These are phyloP conservation scores for Pollicipes pollicipes DNA, from an alignment of 1,140 invertebrate species.

Conservation along the genomic window DNA sequence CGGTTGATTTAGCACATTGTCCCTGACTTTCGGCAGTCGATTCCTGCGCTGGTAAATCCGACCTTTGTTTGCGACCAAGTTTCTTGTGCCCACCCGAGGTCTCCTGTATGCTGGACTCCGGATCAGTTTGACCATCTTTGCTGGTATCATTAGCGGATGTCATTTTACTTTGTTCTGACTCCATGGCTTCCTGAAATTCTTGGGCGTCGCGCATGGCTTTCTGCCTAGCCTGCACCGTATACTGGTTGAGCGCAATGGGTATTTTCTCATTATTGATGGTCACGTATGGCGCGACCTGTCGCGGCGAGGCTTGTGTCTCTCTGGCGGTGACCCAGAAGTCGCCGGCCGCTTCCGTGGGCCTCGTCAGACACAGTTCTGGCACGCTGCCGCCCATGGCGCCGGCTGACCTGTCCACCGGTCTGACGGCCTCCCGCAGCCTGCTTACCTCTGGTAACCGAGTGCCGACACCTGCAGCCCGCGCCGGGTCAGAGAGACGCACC, in stretches of 20 bases:
- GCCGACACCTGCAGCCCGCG: too few relatives aligned
- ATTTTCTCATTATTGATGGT: neutral
- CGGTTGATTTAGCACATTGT: too few relatives aligned
- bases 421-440: neutral
- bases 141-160: too few relatives aligned
- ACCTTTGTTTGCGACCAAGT: too few relatives aligned
- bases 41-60: too few relatives aligned
- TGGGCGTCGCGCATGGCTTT: neutral
- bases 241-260: neutral
- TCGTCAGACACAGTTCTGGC: neutral
- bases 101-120: too few relatives aligned
- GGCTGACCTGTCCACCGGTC: too few relatives aligned
- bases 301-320: neutral
- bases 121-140: too few relatives aligned
- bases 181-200: neutral
- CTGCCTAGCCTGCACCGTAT: neutral
- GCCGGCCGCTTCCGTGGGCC: neutral
- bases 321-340: neutral
- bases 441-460: too few relatives aligned
- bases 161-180: neutral
- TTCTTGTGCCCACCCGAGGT: too few relatives aligned
- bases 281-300: neutral
- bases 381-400: too few relatives aligned
- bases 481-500: neutral
- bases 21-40: too few relatives aligned